Base-by-base conservation (phyloP, 2,888 invertebrate genomes). In the Lasioglossum malachurum region DNA sequence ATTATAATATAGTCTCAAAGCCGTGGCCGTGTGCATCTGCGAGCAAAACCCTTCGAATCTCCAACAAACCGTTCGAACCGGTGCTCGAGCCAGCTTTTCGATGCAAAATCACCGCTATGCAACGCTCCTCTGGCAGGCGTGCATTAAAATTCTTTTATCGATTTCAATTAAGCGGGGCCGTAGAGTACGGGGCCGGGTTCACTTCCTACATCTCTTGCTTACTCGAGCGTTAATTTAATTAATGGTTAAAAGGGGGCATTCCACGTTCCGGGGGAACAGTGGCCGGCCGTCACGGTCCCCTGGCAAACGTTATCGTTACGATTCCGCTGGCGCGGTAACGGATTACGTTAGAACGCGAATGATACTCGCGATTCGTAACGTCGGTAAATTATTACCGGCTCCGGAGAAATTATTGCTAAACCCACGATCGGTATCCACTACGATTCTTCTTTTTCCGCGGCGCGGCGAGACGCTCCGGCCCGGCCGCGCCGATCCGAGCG, bases 191-290 rank as follows among this genome's bases (percentile, higher is more conserved):
- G 75, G 60, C 35, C 57, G 72, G 38, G 67, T 82, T 82, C 73
- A 44, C 82, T 87, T 87, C 84, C 84, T 84, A 57, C 76, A 78
- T 76, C 75, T 74, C 76, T 77, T 83, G 89, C 76, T 82, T 84
- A 67, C 75, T 80, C 88, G 80, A 87, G 82, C 84, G 87, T 84
- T 86, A 81, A 88, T 88, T 82, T 84, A 80, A 87, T 88, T 88
- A 83, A 88, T 80, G 77, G 78, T 82, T 60, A 49, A 81, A 46
- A n/a, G 73, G 14, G 71, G 16, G 27, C 38, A 46, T 79, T 83
- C 76, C 83, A 81, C 79, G 67, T 88, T 88, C 84, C 78, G 78
- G 76, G 60, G 38, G 83, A 80, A 78, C 80, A 86, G 83, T 75
- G 75, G 71, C 75, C 67, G 87, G 44, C 73, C 73, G 74, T 79